Evolutionary conservation across 2,113 vertebrate genomes (phyloP).

Genomic region (Physeter macrocephalus): DNA sequence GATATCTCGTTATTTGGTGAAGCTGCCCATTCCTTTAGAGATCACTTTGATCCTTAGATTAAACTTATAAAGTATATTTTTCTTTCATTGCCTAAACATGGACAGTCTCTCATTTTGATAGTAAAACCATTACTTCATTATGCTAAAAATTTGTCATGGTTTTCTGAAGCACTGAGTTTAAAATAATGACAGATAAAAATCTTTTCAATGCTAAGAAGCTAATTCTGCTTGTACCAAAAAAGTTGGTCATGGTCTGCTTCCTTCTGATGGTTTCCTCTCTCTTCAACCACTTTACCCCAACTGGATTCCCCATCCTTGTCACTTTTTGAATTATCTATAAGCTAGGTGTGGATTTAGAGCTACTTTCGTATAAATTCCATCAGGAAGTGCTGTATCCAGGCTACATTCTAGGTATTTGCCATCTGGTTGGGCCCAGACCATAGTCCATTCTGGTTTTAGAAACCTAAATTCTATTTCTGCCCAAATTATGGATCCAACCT

Average conservation of each 20-base stretch:
- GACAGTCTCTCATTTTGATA: neutral
- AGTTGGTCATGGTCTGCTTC: neutral
- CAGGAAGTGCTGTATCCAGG: neutral
- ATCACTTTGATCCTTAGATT: neutral
- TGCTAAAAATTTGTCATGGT: neutral
- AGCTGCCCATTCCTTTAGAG: neutral
- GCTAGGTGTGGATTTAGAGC: neutral
- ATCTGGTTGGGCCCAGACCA: neutral
- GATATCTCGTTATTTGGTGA: neutral
- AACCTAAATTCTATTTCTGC: neutral
- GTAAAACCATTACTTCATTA: slow-evolving; percentile 19
- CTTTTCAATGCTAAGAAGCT: neutral
- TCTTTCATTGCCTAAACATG: neutral
- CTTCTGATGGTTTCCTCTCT: neutral
- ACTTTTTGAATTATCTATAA: neutral
- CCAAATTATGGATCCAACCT: neutral
- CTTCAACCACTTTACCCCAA: neutral
- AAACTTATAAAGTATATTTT: neutral
- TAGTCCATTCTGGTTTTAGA: neutral
- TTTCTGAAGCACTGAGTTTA: slow-evolving; percentile 7
- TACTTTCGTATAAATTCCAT: neutral
- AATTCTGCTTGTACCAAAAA: neutral
- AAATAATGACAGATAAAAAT: slow-evolving; percentile 4
- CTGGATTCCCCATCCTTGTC: neutral
- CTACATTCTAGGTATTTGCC: neutral